These are phyloP conservation scores for Dusona sp. DNA, from an alignment of 2,888 invertebrate genomes.

Conservation along the genomic window DNA sequence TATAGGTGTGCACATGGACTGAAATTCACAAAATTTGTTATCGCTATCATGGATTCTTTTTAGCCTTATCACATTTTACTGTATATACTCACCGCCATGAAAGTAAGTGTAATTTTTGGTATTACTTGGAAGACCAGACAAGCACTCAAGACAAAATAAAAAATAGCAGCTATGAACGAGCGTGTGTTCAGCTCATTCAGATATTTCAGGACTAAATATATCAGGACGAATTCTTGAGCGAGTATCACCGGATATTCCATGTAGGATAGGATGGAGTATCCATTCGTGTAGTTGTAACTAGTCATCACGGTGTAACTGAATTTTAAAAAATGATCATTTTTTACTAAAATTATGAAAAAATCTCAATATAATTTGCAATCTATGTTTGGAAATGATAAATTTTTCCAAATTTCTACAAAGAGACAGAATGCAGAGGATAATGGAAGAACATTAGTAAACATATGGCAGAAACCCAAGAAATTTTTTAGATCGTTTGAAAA, in stretches of 20 bases:
- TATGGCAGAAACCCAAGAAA: too few relatives aligned
- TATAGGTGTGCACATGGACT: slow-evolving; percentile 92
- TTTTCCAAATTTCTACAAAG: neutral
- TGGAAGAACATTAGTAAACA: too few relatives aligned
- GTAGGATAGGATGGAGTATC: slow-evolving; percentile 91
- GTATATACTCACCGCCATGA: slow-evolving; percentile 88
- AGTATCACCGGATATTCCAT: slow-evolving; percentile 94
- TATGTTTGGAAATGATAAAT: neutral
- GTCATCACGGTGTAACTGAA: slow-evolving; percentile 93
- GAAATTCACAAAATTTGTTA: slow-evolving; percentile 78
- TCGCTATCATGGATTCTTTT: neutral
- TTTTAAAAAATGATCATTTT: slow-evolving; percentile 70
- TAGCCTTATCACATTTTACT: neutral
- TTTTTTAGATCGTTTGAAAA: too few relatives aligned
- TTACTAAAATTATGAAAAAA: neutral
- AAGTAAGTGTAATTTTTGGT: slow-evolving; percentile 85
- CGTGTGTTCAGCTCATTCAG: slow-evolving; percentile 86
- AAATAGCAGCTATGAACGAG: slow-evolving; percentile 77
- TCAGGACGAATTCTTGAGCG: slow-evolving; percentile 90
- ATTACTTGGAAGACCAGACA: slow-evolving; percentile 85
- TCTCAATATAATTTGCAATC: neutral
- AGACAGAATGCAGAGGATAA: neutral
- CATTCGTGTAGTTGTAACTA: slow-evolving; percentile 91
- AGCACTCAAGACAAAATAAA: slow-evolving; percentile 82
- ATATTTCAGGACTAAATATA: slow-evolving; percentile 90